A percentile compares a stretch with the other conserved stretches of the same genome.
Conservation (phyloP, 2,797 vertebrate genomes). For the Paramormyrops hopkinsi region DNA sequence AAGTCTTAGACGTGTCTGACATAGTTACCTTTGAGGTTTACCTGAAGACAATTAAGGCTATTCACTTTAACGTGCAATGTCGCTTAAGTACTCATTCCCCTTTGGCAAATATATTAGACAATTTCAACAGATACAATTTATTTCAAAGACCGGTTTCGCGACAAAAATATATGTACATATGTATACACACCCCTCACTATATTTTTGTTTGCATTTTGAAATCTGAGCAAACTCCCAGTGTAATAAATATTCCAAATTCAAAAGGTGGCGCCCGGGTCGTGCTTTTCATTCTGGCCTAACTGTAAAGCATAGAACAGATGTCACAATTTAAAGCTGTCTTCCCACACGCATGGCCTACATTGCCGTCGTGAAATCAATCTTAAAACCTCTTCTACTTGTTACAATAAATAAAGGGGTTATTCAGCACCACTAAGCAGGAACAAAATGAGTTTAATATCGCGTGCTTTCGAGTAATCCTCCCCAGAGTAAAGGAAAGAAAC, state of each 20-base stretch:
- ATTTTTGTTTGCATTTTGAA: neutral
- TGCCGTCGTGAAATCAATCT: slow-evolving; percentile 91
- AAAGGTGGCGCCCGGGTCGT: slow-evolving; percentile 63
- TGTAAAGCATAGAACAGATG: slow-evolving; percentile 84
- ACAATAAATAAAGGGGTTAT: slow-evolving; percentile 95
- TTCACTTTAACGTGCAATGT: neutral
- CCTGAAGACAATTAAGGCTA: neutral
- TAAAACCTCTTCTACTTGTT: slow-evolving; percentile 91
- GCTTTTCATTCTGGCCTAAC: slow-evolving; percentile 61
- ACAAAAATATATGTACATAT: neutral
- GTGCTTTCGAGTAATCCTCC: slow-evolving; percentile 82
- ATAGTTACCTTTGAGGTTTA: neutral
- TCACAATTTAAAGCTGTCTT: slow-evolving; percentile 89
- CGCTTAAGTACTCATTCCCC: neutral
- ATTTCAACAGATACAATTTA: neutral
- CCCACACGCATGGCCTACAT: slow-evolving; percentile 83
- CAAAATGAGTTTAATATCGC: slow-evolving; percentile 92
- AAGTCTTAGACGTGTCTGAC: neutral
- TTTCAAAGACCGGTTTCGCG: neutral
- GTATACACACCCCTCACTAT: neutral
- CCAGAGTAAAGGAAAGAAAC: slow-evolving; percentile 56
- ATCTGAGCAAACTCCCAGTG: neutral
- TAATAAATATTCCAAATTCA: slow-evolving; percentile 35
- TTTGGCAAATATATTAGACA: neutral
- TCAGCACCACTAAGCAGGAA: slow-evolving; percentile 94